phyloP scores from a whole-genome alignment of 2,888 invertebrate genomes.

The Tyria jacobaeae region DNA sequence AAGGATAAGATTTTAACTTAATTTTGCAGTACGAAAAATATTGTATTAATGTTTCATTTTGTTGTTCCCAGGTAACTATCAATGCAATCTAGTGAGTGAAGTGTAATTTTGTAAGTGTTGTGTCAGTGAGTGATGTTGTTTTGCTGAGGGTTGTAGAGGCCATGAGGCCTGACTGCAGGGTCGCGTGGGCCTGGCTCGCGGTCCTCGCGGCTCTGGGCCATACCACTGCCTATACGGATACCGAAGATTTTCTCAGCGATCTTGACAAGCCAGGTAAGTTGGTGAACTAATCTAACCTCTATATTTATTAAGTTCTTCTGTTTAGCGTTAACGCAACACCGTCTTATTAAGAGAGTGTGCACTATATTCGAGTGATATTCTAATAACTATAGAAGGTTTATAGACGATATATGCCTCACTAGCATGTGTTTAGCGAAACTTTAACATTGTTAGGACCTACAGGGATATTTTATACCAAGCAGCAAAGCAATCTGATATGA shows the following conservation, averaged over 20 bases:
- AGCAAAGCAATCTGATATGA: no score
- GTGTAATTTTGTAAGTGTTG: constrained; percentile 53
- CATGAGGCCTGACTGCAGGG: constrained; percentile 54
- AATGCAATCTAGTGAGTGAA: constrained; percentile 46
- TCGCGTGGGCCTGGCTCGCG: constrained; percentile 80
- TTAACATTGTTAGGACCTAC: no score
- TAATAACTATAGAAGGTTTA: no score
- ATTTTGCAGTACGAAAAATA: not conserved
- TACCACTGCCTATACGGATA: constrained; percentile 84
- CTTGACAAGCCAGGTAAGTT: constrained; percentile 87
- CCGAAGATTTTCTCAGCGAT: constrained; percentile 87
- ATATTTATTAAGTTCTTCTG: not conserved
- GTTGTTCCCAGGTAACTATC: constrained; percentile 57
- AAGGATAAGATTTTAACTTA: no score
- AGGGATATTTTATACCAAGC: no score
- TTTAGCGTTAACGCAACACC: no score
- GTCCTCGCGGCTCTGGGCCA: constrained; percentile 77
- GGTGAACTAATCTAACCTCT: not conserved
- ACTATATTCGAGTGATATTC: no score
- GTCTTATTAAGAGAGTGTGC: no score
- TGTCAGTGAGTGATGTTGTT: constrained; percentile 63
- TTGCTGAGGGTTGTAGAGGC: constrained; percentile 40
- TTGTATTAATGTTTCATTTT: constrained; percentile 22
- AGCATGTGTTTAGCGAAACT: no score
- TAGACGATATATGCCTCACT: no score